Conservation (phyloP, 2,113 vertebrate genomes). For the Echinops telfairi region DNA sequence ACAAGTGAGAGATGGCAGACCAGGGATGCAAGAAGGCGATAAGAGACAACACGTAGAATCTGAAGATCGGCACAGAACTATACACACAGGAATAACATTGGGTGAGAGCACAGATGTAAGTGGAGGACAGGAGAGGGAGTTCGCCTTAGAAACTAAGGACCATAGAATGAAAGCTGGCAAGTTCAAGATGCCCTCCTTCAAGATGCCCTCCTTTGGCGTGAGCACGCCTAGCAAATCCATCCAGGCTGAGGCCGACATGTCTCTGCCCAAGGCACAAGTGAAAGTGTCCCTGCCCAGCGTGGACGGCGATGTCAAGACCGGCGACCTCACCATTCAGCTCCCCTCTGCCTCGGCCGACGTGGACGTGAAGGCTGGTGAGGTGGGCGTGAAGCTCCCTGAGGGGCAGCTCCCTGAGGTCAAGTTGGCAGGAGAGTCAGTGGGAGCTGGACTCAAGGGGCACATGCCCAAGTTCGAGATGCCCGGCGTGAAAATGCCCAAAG, state of each 20-base stretch:
- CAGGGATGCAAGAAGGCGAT: background rate
- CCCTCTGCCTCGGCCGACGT: background rate
- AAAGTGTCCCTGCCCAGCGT: too few species aligned
- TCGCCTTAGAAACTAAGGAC: background rate
- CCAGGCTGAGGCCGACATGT: background rate
- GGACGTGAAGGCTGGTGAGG: background rate
- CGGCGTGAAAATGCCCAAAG: constrained; percentile 47
- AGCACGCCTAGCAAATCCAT: background rate
- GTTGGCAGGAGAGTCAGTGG: background rate
- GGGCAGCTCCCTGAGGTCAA: fast-evolving
- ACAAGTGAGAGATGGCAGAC: fast-evolving
- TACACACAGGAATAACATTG: fast-evolving
- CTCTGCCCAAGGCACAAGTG: background rate
- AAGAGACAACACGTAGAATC: background rate
- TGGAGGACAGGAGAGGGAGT: constrained; percentile 31
- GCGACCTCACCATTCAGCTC: background rate
- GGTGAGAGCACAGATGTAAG: constrained; percentile 20
- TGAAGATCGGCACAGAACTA: background rate
- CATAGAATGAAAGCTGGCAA: constrained; percentile 71
- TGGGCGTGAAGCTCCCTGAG: background rate
- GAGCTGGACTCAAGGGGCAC: background rate
- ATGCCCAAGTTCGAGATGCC: background rate
- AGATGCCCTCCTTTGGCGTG: background rate
- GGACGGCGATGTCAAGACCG: background rate
- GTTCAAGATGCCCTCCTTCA: constrained; percentile 69